Conservation (phyloP, 2,888 invertebrate species). For the Pammene aurita region DNA sequence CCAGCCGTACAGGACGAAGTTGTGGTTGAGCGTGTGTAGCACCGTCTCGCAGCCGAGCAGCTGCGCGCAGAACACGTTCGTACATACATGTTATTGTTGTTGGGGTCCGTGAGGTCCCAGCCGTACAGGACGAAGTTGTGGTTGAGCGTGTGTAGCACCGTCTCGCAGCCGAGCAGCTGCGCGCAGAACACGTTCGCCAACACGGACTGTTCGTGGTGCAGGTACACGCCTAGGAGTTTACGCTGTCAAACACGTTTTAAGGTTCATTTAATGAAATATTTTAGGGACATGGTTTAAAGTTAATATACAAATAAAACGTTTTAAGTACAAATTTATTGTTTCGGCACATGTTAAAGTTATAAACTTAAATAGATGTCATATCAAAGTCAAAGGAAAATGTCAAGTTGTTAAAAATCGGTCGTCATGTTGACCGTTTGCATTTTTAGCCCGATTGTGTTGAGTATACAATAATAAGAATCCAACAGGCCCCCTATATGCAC, state of each 20-base stretch:
- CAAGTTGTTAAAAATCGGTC: no score
- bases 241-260: constrained; percentile 84
- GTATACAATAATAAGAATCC: no score
- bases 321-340: no score
- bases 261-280: background rate
- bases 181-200: constrained; percentile 98
- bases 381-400: no score
- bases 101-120: constrained; percentile 97
- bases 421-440: no score
- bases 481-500: no score
- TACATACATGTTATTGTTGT: constrained; percentile 90
- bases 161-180: constrained; percentile 95
- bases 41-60: constrained; percentile 95
- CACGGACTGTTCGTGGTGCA: constrained; percentile 98
- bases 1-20: constrained; percentile 98
- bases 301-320: no score
- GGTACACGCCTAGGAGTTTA: constrained; percentile 95
- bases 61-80: constrained; percentile 98
- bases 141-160: constrained; percentile 93
- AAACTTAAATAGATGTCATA: no score
- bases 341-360: no score
- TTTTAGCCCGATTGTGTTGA: no score
- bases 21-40: constrained; percentile 92
- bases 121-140: constrained; percentile 97
- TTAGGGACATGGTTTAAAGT: no score